phyloP scores from a whole-genome alignment of 2,113 vertebrate genomes.

The Ahaetulla prasina region DNA sequence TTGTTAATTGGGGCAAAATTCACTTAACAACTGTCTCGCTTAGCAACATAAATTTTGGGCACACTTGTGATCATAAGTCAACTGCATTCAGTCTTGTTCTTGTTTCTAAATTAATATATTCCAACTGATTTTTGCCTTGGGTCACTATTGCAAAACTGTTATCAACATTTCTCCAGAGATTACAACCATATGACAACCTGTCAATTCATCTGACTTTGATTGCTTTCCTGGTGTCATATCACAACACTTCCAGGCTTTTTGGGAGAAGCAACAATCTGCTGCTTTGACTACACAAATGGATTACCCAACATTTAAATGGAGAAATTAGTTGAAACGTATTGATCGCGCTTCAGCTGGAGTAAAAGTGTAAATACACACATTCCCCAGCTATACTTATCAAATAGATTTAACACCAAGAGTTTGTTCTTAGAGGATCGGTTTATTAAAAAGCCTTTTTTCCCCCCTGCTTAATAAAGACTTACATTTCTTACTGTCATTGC shows the following conservation, averaged over 20 bases:
- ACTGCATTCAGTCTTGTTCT: background rate
- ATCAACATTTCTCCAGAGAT: background rate
- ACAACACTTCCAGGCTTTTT: conserved; percentile 47
- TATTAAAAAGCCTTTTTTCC: conserved; percentile 47
- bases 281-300: conserved; percentile 45
- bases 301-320: conserved; percentile 46
- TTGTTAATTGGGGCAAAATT: too few relatives aligned
- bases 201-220: background rate
- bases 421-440: conserved; percentile 40
- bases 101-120: background rate
- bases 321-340: conserved; percentile 26
- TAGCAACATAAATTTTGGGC: background rate
- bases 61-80: background rate
- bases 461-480: conserved; percentile 42
- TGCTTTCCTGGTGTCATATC: conserved; percentile 10
- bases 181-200: background rate
- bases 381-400: conserved; percentile 35
- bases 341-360: conserved; percentile 45
- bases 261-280: conserved; percentile 51
- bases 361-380: conserved; percentile 31
- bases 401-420: conserved; percentile 45
- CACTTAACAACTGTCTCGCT: background rate
- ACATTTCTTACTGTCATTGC: conserved; percentile 43
- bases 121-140: background rate
- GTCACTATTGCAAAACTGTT: background rate